These are phyloP conservation scores for Cyclophora punctaria DNA, from an alignment of 2,888 invertebrate genomes.

Conservation along the genomic window DNA sequence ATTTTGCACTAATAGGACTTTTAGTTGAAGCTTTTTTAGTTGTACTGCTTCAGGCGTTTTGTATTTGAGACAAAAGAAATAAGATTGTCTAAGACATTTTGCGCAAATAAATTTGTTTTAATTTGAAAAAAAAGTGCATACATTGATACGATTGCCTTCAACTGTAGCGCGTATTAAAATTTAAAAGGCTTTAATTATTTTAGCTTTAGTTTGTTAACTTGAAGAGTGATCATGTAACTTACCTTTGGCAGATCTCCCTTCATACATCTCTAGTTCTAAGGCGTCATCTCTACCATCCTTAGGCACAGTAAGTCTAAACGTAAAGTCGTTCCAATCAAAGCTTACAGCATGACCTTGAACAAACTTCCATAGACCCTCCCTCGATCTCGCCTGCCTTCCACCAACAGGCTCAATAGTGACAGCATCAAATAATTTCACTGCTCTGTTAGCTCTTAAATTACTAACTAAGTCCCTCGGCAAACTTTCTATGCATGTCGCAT, in stretches of 20 bases:
- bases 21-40: too few relatives aligned
- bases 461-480: slow-evolving; percentile 67
- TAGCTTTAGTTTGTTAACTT: neutral
- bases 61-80: too few relatives aligned
- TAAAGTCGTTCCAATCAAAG: slow-evolving; percentile 71
- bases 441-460: slow-evolving; percentile 68
- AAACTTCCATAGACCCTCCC: slow-evolving; percentile 54
- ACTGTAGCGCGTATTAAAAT: neutral
- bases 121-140: too few relatives aligned
- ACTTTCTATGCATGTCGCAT: slow-evolving; percentile 75
- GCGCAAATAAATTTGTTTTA: too few relatives aligned
- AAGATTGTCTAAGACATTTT: too few relatives aligned
- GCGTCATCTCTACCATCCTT: slow-evolving; percentile 57
- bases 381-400: slow-evolving; percentile 51
- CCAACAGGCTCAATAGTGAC: slow-evolving; percentile 72
- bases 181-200: neutral
- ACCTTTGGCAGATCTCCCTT: slow-evolving; percentile 66
- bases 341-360: slow-evolving; percentile 70
- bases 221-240: slow-evolving; percentile 11
- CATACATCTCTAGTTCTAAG: slow-evolving; percentile 62
- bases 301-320: slow-evolving; percentile 66
- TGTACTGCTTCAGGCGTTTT: too few relatives aligned
- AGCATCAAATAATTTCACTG: slow-evolving; percentile 69
- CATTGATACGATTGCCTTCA: too few relatives aligned
- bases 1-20: too few relatives aligned